These are phyloP conservation scores for Pediacus dermestoides DNA, from an alignment of 2,888 invertebrate genomes.

Conservation along the genomic window DNA sequence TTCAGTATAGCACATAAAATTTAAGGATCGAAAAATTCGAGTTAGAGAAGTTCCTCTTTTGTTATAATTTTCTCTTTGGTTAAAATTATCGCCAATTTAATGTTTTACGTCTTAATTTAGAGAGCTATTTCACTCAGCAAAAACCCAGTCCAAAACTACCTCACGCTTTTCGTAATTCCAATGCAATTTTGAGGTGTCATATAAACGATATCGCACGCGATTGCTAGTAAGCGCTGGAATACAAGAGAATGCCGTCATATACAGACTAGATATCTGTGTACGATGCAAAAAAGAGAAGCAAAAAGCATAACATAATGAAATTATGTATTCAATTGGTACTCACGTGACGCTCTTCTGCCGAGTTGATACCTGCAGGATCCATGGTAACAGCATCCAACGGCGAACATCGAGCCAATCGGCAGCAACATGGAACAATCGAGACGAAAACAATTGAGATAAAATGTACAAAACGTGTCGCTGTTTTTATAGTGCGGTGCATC, in stretches of 20 bases:
- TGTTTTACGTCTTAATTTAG: too few species aligned
- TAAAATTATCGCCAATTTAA: too few species aligned
- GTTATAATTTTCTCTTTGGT: too few species aligned
- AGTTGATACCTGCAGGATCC: conserved; percentile 57
- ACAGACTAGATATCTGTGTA: conserved; percentile 10
- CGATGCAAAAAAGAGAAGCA: conserved; percentile 19
- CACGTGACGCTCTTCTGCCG: conserved; percentile 64
- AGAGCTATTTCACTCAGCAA: too few species aligned
- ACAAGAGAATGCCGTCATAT: conserved; percentile 4
- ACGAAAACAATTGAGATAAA: conserved; percentile 50
- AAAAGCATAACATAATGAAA: conserved; percentile 36
- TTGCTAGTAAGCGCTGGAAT: too few species aligned
- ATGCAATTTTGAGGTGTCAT: too few species aligned
- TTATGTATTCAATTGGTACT: conserved; percentile 50
- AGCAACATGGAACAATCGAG: conserved; percentile 54
- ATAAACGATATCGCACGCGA: too few species aligned
- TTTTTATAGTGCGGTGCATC: conserved; percentile 38
- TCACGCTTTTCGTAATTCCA: too few species aligned
- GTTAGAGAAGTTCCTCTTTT: too few species aligned
- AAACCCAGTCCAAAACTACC: too few species aligned
- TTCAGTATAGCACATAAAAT: too few species aligned
- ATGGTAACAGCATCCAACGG: conserved; percentile 38
- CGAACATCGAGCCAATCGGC: conserved; percentile 41
- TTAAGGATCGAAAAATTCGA: too few species aligned
- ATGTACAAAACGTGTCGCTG: conserved; percentile 44